Conservation (phyloP, 2,888 invertebrate genomes). For the Protonemura montana region DNA sequence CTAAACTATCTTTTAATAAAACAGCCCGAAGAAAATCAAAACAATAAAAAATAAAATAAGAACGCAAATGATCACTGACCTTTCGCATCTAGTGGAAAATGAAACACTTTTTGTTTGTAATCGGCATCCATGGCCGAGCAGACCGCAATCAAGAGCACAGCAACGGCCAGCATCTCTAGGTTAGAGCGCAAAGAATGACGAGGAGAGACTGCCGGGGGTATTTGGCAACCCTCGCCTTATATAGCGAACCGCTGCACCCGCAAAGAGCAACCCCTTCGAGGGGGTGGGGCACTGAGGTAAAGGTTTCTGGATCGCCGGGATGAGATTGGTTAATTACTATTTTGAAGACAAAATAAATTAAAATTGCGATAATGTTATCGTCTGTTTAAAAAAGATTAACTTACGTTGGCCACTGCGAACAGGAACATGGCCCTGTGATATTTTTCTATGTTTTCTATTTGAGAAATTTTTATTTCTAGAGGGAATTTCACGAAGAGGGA, state of each 20-base stretch:
- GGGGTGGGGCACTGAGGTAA: too few relatives aligned
- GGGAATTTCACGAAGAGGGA: too few relatives aligned
- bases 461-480: too few relatives aligned
- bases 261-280: constrained; percentile 48
- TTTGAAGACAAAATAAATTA: too few relatives aligned
- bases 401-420: too few relatives aligned
- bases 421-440: too few relatives aligned
- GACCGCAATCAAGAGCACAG: neutral
- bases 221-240: neutral
- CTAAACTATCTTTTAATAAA: neutral
- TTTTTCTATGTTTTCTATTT: too few relatives aligned
- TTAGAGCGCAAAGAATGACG: neutral
- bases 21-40: too few relatives aligned
- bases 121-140: neutral
- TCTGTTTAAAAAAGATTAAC: too few relatives aligned
- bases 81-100: constrained; percentile 13
- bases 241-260: constrained; percentile 18
- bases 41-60: neutral
- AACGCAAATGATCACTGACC: neutral
- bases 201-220: neutral
- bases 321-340: too few relatives aligned
- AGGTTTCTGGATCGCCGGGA: too few relatives aligned
- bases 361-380: too few relatives aligned
- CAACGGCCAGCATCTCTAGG: neutral
- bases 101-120: neutral